A percentile compares a stretch with the other conserved stretches of the same genome.
phyloP scores from a whole-genome alignment of 2,113 vertebrate species.

The Glaucomys volans region DNA sequence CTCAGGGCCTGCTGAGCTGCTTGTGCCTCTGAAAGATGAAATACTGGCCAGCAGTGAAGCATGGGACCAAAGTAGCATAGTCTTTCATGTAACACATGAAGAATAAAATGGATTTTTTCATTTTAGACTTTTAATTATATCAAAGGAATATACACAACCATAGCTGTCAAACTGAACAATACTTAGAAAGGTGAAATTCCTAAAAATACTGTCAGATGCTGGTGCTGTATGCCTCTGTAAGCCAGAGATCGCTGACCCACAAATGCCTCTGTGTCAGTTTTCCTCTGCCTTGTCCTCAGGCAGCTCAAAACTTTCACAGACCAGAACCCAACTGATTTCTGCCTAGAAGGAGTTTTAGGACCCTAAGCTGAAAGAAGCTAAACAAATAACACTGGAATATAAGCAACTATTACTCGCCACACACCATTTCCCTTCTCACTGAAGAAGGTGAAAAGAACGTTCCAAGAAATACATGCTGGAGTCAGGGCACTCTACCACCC shows the following conservation, averaged over 20 bases:
- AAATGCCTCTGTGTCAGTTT: too few species aligned
- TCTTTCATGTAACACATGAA: background rate
- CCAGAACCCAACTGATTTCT: too few species aligned
- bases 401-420: background rate
- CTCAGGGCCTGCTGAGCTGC: background rate
- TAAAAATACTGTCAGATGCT: too few species aligned
- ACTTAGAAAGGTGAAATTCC: slow-evolving; percentile 12
- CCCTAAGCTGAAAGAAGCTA: too few species aligned
- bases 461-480: background rate
- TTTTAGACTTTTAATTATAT: slow-evolving; percentile 34
- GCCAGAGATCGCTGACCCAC: too few species aligned
- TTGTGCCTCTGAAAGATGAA: slow-evolving; percentile 8
- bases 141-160: background rate
- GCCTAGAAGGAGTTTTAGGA: too few species aligned
- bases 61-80: too few species aligned
- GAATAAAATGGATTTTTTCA: slow-evolving; percentile 62
- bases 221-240: too few species aligned
- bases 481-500: background rate
- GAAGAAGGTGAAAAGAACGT: background rate
- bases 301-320: too few species aligned
- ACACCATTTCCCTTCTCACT: slow-evolving; percentile 27
- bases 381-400: too few species aligned
- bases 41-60: background rate
- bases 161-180: background rate
- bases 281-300: too few species aligned